Conservation (phyloP, 2,888 invertebrate species). For the Euphydryas editha region DNA sequence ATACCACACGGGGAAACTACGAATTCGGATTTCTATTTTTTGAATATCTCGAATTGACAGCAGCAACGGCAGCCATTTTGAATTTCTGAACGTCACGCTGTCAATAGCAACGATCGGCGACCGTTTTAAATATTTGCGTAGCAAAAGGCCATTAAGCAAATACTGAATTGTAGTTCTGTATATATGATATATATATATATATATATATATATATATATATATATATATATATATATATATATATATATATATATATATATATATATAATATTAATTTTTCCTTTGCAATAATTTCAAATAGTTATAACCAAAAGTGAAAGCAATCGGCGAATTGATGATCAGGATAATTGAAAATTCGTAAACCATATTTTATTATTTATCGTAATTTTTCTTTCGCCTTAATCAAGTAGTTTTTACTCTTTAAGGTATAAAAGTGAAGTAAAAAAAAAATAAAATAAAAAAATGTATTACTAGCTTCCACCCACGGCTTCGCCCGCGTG, state of each 20-base stretch:
- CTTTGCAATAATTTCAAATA: background rate
- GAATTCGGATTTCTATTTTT: slow-evolving; percentile 7
- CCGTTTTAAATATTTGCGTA: background rate
- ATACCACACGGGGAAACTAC: background rate
- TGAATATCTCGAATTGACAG: slow-evolving; percentile 12
- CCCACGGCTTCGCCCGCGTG: too few relatives aligned
- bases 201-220: background rate
- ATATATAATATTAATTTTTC: background rate
- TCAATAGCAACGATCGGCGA: background rate
- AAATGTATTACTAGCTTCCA: too few relatives aligned
- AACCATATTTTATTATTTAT: too few relatives aligned
- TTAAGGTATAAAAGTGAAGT: too few relatives aligned
- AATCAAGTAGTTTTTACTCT: too few relatives aligned
- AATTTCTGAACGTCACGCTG: slow-evolving; percentile 11
- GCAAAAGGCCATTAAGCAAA: background rate
- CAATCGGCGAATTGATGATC: too few relatives aligned
- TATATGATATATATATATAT: background rate
- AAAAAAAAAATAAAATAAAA: too few relatives aligned
- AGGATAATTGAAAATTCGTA: too few relatives aligned
- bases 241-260: background rate
- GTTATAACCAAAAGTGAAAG: background rate
- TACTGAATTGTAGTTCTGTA: background rate
- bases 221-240: too few relatives aligned
- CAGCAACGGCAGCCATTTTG: background rate
- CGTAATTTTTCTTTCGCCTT: too few relatives aligned